phyloP scores from a whole-genome alignment of 2,113 vertebrate genomes.

The Sinocyclocheilus rhinocerous region DNA sequence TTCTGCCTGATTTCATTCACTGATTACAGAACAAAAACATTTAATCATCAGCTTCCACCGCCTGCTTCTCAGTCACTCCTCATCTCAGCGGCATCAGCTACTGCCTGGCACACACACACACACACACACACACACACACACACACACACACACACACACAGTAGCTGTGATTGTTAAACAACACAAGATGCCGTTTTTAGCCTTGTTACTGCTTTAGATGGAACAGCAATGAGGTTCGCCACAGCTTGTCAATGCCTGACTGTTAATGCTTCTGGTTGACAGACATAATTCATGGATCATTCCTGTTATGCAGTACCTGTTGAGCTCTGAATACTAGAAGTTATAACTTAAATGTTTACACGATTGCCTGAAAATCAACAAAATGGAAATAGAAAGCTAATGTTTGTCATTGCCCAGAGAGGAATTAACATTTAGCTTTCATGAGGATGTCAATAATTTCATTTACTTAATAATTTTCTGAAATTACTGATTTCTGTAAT shows the following conservation, averaged over 20 bases:
- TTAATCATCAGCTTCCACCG: slow-evolving; percentile 41
- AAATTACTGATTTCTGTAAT: neutral
- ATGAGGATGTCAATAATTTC: neutral
- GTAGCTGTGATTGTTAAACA: neutral
- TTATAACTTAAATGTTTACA: neutral
- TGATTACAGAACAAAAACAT: slow-evolving; percentile 4
- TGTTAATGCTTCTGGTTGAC: neutral
- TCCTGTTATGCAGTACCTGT: neutral
- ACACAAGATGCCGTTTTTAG: neutral
- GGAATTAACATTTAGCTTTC: neutral
- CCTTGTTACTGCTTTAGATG: neutral
- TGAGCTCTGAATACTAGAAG: neutral
- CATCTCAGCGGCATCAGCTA: slow-evolving; percentile 30
- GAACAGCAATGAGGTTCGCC: neutral
- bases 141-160: no score
- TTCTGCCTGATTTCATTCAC: neutral
- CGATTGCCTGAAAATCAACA: neutral
- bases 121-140: no score
- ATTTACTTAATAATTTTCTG: neutral
- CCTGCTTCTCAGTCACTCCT: slow-evolving; percentile 40
- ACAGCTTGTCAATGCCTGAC: neutral
- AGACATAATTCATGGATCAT: neutral
- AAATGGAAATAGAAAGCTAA: neutral
- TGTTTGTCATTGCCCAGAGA: neutral
- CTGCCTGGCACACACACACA: neutral